Evolutionary conservation across 2,797 vertebrate species (phyloP).

Genomic region (Oophaga sylvatica): DNA sequence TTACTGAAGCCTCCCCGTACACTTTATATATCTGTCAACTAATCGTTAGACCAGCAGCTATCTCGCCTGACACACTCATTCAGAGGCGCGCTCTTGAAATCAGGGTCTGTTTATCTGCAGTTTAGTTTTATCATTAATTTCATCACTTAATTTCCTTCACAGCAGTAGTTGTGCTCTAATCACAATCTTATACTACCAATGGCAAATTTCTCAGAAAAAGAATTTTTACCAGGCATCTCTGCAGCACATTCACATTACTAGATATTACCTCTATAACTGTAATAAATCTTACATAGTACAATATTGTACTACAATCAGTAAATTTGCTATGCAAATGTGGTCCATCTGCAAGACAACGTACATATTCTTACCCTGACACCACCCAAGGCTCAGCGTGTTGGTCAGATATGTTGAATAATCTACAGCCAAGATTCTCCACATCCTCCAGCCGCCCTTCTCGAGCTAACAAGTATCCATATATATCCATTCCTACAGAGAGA

Average conservation of each 20-base stretch:
- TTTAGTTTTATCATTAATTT: too few relatives aligned
- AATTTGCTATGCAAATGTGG: background rate
- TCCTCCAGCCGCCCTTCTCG: constrained; percentile 96
- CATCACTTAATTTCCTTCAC: too few relatives aligned
- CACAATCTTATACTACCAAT: background rate
- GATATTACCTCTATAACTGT: background rate
- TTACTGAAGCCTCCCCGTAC: too few relatives aligned
- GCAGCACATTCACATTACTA: background rate
- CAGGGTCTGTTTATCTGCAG: too few relatives aligned
- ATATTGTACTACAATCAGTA: background rate
- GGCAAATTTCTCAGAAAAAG: background rate
- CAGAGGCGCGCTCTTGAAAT: too few relatives aligned
- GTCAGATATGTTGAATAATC: constrained; percentile 98
- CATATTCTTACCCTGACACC: constrained; percentile 88
- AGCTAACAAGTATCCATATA: constrained; percentile 95
- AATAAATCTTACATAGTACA: too few relatives aligned
- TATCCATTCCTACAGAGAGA: constrained; percentile 87
- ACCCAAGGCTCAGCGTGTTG: constrained; percentile 99
- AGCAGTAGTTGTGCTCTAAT: too few relatives aligned
- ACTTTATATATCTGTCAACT: too few relatives aligned
- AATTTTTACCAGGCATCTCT: background rate
- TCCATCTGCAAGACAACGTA: background rate
- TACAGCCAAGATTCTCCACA: constrained; percentile 94
- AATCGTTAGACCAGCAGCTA: too few relatives aligned
- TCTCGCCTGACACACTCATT: too few relatives aligned